These are phyloP conservation scores for Microtus pennsylvanicus DNA, from an alignment of 2,113 vertebrate species.

Conservation along the genomic window DNA sequence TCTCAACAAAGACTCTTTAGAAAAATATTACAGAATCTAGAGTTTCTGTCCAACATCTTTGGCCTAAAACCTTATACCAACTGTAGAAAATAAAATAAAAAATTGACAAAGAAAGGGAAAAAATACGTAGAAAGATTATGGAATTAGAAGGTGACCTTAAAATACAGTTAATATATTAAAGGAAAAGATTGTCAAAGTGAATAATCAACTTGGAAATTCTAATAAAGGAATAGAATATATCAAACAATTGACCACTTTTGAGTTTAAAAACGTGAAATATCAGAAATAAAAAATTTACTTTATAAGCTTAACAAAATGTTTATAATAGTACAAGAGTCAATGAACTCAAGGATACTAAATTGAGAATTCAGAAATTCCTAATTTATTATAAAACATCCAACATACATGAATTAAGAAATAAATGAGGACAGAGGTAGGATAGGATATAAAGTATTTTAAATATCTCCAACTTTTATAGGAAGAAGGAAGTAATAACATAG, in stretches of 20 bases:
- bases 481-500: not conserved
- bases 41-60: not conserved
- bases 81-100: not conserved
- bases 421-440: not conserved
- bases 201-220: not conserved
- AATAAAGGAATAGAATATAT: not conserved
- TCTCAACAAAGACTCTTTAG: constrained; percentile 12
- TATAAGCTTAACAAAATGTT: not conserved
- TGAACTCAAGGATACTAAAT: not conserved
- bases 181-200: not conserved
- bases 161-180: not conserved
- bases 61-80: not conserved
- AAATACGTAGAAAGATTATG: not conserved
- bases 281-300: not conserved
- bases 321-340: not conserved
- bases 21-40: not conserved
- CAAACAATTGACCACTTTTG: not conserved
- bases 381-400: constrained; percentile 1
- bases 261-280: constrained; percentile 21
- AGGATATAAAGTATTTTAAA: not conserved
- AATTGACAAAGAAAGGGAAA: not conserved
- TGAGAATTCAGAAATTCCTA: not conserved
- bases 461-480: not conserved
- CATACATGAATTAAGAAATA: not conserved
- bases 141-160: constrained; percentile 17